phyloP scores from a whole-genome alignment of 2,113 vertebrate species.

The Camarhynchus parvulus region DNA sequence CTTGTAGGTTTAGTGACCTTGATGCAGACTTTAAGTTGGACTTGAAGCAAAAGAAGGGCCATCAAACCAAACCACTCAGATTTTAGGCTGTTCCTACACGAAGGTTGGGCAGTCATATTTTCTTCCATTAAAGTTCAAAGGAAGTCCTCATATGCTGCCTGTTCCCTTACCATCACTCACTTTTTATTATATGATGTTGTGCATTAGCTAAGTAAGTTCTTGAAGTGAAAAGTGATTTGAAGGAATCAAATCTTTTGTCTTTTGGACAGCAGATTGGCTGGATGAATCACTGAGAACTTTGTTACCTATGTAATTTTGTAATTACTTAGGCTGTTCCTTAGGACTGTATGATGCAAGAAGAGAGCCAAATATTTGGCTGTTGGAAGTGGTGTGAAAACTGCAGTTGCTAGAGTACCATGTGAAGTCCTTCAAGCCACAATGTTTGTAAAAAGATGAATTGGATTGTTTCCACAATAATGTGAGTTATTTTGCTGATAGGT shows the following conservation, averaged over 20 bases:
- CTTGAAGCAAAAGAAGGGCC: neutral
- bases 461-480: neutral
- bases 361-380: neutral
- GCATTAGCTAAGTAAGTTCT: neutral
- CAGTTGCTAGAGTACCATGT: neutral
- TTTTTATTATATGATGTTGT: neutral
- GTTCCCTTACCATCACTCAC: neutral
- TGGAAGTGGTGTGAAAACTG: neutral
- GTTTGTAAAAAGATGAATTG: neutral
- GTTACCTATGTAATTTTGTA: neutral
- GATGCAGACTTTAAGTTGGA: neutral
- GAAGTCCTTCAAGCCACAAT: neutral
- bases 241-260: neutral
- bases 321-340: neutral
- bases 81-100: neutral
- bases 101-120: neutral
- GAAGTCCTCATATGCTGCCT: neutral
- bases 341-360: neutral
- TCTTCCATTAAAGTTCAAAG: neutral
- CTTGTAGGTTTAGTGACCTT: neutral
- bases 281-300: neutral
- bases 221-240: neutral
- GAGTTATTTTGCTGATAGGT: neutral
- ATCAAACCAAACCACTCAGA: neutral
- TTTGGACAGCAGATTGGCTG: neutral